A percentile compares a stretch with the other conserved stretches of the same genome.
Evolutionary conservation across 1,140 invertebrate species (phyloP).

Genomic region (Tetragonula clypearis): DNA sequence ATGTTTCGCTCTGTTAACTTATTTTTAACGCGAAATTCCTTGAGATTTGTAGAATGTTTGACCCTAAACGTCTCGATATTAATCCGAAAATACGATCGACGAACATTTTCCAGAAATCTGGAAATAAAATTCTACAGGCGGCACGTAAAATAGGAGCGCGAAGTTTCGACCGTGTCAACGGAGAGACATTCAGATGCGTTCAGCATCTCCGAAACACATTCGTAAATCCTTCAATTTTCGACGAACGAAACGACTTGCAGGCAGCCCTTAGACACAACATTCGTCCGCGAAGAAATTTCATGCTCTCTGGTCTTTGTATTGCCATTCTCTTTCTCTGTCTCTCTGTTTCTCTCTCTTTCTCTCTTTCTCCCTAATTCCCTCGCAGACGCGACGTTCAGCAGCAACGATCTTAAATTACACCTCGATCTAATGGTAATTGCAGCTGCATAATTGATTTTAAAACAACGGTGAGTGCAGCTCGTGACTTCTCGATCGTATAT

Average conservation of each 20-base stretch:
- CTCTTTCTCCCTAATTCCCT: neutral
- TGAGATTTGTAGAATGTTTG: no score
- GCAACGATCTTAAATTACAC: conserved; percentile 32
- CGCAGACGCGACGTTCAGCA: conserved; percentile 7
- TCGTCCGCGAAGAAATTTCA: conserved; percentile 24
- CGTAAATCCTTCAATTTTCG: conserved; percentile 55
- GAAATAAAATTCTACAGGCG: neutral
- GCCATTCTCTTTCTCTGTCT: no score
- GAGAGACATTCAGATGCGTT: conserved; percentile 30
- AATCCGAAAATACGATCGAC: neutral
- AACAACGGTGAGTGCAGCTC: conserved; percentile 31
- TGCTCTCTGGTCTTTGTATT: conserved; percentile 22
- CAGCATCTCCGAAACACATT: conserved; percentile 5
- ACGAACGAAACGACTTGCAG: conserved; percentile 45
- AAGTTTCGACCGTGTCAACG: neutral
- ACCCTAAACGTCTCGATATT: neutral
- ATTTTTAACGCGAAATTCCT: neutral
- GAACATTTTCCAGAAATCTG: neutral
- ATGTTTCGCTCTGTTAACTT: neutral
- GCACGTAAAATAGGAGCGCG: neutral
- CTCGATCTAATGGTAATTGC: conserved; percentile 13
- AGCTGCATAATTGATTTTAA: conserved; percentile 58
- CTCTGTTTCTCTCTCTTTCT: no score
- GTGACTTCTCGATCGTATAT: conserved; percentile 2
- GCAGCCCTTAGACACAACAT: neutral